These are phyloP conservation scores for Acrobasis repandana DNA, from an alignment of 2,888 invertebrate genomes.

Conservation along the genomic window DNA sequence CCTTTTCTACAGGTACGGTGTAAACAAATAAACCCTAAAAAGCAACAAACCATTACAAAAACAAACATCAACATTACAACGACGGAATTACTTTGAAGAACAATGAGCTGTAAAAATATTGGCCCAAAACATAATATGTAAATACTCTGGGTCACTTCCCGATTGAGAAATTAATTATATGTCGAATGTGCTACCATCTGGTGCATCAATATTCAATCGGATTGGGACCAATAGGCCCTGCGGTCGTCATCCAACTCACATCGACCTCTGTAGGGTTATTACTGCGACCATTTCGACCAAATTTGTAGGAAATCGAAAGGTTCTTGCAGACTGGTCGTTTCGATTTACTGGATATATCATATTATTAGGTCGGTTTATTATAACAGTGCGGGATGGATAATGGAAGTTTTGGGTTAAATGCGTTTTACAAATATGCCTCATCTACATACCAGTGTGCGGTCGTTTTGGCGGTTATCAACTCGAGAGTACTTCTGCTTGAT, in stretches of 20 bases:
- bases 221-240: constrained; percentile 57
- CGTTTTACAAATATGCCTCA: constrained; percentile 11
- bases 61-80: background rate
- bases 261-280: constrained; percentile 36
- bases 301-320: constrained; percentile 40
- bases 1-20: background rate
- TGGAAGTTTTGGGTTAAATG: constrained; percentile 22
- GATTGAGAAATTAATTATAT: constrained; percentile 76
- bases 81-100: background rate
- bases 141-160: constrained; percentile 54
- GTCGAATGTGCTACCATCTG: constrained; percentile 73
- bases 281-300: constrained; percentile 30
- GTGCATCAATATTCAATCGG: constrained; percentile 77
- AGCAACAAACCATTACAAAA: constrained; percentile 4
- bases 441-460: background rate
- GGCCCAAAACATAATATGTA: constrained; percentile 44
- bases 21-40: background rate
- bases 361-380: constrained; percentile 46
- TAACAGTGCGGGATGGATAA: constrained; percentile 32
- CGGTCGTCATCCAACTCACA: constrained; percentile 41
- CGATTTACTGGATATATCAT: constrained; percentile 46
- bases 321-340: constrained; percentile 36
- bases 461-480: background rate
- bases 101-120: constrained; percentile 10
- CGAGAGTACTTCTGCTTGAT: background rate